Conservation (phyloP, 2,888 invertebrate species). For the Andrena praecox region DNA sequence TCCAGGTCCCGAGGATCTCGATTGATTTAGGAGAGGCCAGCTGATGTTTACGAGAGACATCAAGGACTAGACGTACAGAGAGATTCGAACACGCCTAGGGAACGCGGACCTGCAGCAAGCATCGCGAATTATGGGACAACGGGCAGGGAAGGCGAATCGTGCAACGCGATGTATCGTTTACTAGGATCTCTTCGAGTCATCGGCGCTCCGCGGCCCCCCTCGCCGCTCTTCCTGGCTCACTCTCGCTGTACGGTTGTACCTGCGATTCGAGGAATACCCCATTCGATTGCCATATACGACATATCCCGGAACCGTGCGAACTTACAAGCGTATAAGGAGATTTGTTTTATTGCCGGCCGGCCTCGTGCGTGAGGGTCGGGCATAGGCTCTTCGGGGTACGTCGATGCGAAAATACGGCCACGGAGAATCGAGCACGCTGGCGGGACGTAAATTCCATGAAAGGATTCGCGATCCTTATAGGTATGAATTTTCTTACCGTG, state of each 20-base stretch:
- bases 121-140: conserved; percentile 52
- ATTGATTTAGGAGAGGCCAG: neutral
- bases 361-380: conserved; percentile 21
- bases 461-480: neutral
- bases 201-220: conserved; percentile 5
- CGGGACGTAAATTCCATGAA: conserved; percentile 25
- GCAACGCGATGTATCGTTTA: conserved; percentile 54
- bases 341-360: conserved; percentile 52
- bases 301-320: conserved; percentile 61
- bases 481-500: neutral
- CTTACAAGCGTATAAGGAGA: conserved; percentile 57
- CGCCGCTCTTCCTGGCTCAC: neutral
- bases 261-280: conserved; percentile 50
- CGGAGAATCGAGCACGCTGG: conserved; percentile 23
- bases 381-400: conserved; percentile 1
- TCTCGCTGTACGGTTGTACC: neutral
- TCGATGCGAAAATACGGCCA: conserved; percentile 46
- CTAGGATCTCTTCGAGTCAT: conserved; percentile 52
- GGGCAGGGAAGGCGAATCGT: conserved; percentile 41
- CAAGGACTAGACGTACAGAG: conserved; percentile 3
- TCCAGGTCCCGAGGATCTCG: neutral
- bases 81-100: conserved; percentile 8
- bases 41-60: neutral
- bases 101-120: neutral
- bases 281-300: conserved; percentile 54